Evolutionary conservation across 2,888 invertebrate species (phyloP).

Genomic region (Callyntrura guangdongensis): DNA sequence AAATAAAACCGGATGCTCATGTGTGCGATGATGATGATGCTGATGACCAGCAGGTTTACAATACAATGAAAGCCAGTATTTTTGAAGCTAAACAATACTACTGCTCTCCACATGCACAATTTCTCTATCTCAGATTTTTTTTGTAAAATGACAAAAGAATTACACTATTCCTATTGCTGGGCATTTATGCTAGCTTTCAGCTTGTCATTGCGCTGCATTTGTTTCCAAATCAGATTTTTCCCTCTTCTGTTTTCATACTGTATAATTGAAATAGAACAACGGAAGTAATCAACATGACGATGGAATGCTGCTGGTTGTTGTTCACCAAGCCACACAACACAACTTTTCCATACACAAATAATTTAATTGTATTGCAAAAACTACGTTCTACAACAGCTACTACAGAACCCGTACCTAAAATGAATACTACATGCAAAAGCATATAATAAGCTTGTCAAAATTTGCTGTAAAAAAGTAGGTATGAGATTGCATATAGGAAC

Average conservation of each 20-base stretch:
- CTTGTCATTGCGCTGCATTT: background rate
- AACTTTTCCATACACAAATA: background rate
- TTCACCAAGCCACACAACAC: background rate
- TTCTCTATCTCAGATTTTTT: background rate
- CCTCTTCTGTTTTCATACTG: slow-evolving; percentile 47
- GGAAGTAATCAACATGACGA: slow-evolving; percentile 74
- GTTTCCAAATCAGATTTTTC: slow-evolving; percentile 57
- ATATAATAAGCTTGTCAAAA: background rate
- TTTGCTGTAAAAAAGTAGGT: background rate
- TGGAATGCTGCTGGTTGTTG: slow-evolving; percentile 52
- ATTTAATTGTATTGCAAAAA: slow-evolving; percentile 20
- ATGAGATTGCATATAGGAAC: background rate
- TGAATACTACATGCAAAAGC: background rate
- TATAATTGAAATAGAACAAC: slow-evolving; percentile 65
- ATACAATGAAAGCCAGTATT: background rate
- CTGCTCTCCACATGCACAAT: background rate
- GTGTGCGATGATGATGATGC: background rate
- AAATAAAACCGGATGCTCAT: slow-evolving; percentile 67
- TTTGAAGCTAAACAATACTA: slow-evolving; percentile 4
- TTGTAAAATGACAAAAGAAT: slow-evolving; percentile 7
- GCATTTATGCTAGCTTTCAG: background rate
- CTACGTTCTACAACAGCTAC: background rate
- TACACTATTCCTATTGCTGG: background rate
- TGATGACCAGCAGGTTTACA: slow-evolving; percentile 26
- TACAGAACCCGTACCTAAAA: background rate